A percentile compares a stretch with the other conserved stretches of the same genome.
Conservation (phyloP, 2,888 invertebrate species). For the Aelia acuminata region DNA sequence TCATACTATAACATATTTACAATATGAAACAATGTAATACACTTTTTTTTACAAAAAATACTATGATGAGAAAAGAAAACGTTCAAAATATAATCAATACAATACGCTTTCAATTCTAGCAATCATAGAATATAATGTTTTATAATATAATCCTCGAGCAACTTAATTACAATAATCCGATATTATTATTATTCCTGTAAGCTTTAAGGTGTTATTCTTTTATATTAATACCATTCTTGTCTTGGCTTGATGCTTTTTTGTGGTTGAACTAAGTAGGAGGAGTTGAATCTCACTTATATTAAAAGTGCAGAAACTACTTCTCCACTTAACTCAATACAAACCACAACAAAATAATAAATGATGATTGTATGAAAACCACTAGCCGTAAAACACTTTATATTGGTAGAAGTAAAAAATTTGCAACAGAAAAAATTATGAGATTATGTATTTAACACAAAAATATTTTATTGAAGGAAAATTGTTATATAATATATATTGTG, state of each 20-base stretch:
- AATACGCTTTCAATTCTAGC: constrained; percentile 52
- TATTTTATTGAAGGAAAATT: neutral
- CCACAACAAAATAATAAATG: constrained; percentile 47
- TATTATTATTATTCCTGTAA: neutral
- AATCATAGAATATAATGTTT: neutral
- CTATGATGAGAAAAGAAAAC: constrained; percentile 17
- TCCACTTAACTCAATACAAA: constrained; percentile 73
- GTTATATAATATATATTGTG: neutral
- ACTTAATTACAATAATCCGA: constrained; percentile 25
- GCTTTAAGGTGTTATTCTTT: neutral
- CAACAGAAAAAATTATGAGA: neutral
- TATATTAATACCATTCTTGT: constrained; percentile 20
- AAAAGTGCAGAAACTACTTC: constrained; percentile 78
- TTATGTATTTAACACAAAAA: neutral
- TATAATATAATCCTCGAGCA: neutral
- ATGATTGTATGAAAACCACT: neutral
- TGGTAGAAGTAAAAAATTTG: neutral
- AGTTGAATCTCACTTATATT: constrained; percentile 81
- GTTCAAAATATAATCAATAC: constrained; percentile 18
- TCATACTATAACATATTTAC: neutral
- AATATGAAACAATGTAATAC: neutral
- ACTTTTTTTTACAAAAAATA: neutral
- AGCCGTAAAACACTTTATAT: neutral
- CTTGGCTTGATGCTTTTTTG: constrained; percentile 59
- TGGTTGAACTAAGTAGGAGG: constrained; percentile 79